phyloP scores from a whole-genome alignment of 1,140 invertebrate species.

The Diorhabda sublineata region DNA sequence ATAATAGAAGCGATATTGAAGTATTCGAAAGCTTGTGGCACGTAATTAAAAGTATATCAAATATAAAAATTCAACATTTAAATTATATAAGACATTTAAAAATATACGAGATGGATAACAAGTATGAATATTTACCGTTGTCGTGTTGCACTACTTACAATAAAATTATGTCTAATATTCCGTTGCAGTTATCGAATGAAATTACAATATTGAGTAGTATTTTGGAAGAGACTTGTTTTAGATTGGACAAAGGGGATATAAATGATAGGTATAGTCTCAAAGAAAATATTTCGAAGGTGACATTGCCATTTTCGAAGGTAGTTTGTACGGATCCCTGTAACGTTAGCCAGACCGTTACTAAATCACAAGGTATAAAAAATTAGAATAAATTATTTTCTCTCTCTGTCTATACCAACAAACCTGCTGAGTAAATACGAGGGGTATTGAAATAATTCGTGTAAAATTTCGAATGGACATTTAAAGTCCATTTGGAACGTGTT shows the following conservation, averaged over 20 bases:
- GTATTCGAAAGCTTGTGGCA: constrained; percentile 21
- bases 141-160: constrained; percentile 23
- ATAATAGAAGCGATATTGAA: neutral
- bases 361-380: neutral
- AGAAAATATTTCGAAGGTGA: neutral
- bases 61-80: constrained; percentile 26
- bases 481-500: too few species aligned
- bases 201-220: constrained; percentile 18
- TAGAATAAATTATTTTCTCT: too few species aligned
- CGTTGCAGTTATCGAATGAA: constrained; percentile 20
- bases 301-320: constrained; percentile 9
- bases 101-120: constrained; percentile 19
- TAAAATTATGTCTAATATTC: constrained; percentile 19
- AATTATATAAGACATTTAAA: constrained; percentile 27
- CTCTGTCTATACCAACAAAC: too few species aligned
- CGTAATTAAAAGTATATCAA: constrained; percentile 18
- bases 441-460: too few species aligned
- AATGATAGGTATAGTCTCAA: neutral
- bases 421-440: too few species aligned
- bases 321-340: constrained; percentile 12
- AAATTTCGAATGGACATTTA: too few species aligned
- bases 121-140: constrained; percentile 8
- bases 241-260: constrained; percentile 4
- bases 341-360: constrained; percentile 10
- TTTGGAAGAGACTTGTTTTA: constrained; percentile 21